Conservation (phyloP, 2,797 vertebrate genomes). For the Silurus aristotelis region DNA sequence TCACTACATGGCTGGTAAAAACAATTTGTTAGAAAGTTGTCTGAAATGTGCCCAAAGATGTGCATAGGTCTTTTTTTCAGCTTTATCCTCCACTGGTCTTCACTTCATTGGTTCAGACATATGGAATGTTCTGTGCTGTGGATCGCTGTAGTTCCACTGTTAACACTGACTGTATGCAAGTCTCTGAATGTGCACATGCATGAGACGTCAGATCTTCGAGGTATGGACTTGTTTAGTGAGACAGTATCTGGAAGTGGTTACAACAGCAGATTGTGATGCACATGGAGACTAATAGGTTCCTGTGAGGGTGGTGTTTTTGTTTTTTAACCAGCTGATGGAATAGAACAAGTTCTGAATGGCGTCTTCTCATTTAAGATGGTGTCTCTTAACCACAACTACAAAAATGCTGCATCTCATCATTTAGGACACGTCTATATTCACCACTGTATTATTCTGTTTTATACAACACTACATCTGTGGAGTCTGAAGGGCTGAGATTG, state of each 20-base stretch:
- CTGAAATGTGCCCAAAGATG: conserved; percentile 85
- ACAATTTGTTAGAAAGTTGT: conserved; percentile 88
- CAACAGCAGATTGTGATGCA: conserved; percentile 19
- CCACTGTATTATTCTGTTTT: conserved; percentile 79
- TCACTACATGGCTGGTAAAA: conserved; percentile 94
- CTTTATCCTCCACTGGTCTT: conserved; percentile 78
- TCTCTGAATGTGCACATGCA: conserved; percentile 98
- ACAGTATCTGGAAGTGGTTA: conserved; percentile 77
- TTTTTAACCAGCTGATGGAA: not conserved
- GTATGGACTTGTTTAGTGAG: conserved; percentile 79
- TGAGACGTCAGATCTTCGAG: conserved; percentile 86
- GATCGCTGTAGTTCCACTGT: conserved; percentile 85
- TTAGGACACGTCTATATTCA: conserved; percentile 94
- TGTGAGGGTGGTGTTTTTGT: not conserved
- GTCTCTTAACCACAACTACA: conserved; percentile 94
- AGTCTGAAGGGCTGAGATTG: conserved; percentile 85
- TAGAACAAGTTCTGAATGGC: not conserved
- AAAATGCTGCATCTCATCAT: conserved; percentile 89
- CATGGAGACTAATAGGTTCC: not conserved
- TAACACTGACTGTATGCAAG: conserved; percentile 89
- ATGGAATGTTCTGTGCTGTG: conserved; percentile 92
- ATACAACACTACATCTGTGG: conserved; percentile 91
- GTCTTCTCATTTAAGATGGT: conserved; percentile 79
- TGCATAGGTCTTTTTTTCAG: conserved; percentile 85
- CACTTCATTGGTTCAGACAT: conserved; percentile 80